Base-by-base conservation (phyloP, 2,888 invertebrate species). In the Artemia sp. region DNA sequence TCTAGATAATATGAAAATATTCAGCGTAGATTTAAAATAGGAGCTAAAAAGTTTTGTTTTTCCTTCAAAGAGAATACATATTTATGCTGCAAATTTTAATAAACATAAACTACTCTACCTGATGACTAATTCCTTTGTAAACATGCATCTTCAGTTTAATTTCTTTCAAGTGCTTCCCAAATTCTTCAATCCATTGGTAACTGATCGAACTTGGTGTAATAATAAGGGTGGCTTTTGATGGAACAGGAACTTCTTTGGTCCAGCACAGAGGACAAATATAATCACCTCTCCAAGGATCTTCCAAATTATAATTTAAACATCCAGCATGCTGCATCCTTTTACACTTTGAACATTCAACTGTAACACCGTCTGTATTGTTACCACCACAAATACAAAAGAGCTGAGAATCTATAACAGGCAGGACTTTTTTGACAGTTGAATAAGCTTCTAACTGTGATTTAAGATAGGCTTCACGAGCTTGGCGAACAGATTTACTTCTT, bases 181-280 rank as follows among this genome's bases (percentile, higher is more conserved):
- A 84, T 77, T 90, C 90, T 8, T 84, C 81, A 51, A 82, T 79
- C 90, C 90, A 90, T 76, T 90, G 89, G 72, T 81, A 79, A 73
- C 83, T 81, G 68, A 90, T 85, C 7, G 85, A 79, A 6, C 76
- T 75, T 2, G 90, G 90, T 2, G 87, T 83, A 4, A 90, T 83
- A 73, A 90, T 88, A 67, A 90, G 78, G 0, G 89, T 89, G 0
- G 85, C 84, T 24, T 81, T 79, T 1, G 85, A 83, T 68, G 81
- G 77, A 1, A 85, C 74, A 6, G 81, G 80, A 1, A 79, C 78
- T 79, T 82, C 75, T 6, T 75, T 73, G 0, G 78, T 77, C 83
- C 85, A 86, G 77, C 88, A 88, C 72, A 82, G 83, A 0, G 87
- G 86, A 75, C 88, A 88, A 52, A 80, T 76, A 74, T 86, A 86